These are phyloP conservation scores for Vulpes vulpes DNA, from an alignment of 2,113 vertebrate genomes.

Conservation along the genomic window DNA sequence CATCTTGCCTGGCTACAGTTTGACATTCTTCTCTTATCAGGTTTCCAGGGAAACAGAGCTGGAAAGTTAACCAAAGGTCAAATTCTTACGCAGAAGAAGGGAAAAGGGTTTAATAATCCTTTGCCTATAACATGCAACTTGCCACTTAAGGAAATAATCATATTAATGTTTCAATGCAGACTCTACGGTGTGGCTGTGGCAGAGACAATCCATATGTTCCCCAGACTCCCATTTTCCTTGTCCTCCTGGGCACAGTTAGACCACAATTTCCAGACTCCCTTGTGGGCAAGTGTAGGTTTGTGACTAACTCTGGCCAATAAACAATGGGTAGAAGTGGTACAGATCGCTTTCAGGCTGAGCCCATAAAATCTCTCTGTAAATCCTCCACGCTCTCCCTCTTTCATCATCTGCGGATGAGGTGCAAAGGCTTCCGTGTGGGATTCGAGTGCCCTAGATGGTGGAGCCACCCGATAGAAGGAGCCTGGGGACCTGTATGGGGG, in stretches of 20 bases:
- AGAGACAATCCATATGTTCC: not conserved
- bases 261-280: not conserved
- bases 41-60: slow-evolving; percentile 79
- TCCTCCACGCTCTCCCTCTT: not conserved
- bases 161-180: slow-evolving; percentile 10
- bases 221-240: slow-evolving; percentile 3
- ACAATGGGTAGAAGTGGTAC: not conserved
- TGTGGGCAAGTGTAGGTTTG: not conserved
- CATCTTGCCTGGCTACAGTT: slow-evolving; percentile 67
- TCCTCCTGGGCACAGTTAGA: not conserved
- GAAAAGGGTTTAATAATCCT: slow-evolving; percentile 42
- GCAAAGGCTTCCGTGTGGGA: no score
- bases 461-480: not conserved
- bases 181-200: not conserved
- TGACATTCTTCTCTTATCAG: slow-evolving; percentile 81
- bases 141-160: slow-evolving; percentile 36
- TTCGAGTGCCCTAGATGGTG: not conserved
- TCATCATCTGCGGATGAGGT: not conserved
- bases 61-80: slow-evolving; percentile 77
- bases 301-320: not conserved
- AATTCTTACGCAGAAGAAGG: slow-evolving; percentile 63
- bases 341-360: not conserved
- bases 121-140: slow-evolving; percentile 15
- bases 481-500: not conserved
- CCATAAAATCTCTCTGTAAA: not conserved